phyloP scores from a whole-genome alignment of 2,888 invertebrate species.

The Drosophila anceps region DNA sequence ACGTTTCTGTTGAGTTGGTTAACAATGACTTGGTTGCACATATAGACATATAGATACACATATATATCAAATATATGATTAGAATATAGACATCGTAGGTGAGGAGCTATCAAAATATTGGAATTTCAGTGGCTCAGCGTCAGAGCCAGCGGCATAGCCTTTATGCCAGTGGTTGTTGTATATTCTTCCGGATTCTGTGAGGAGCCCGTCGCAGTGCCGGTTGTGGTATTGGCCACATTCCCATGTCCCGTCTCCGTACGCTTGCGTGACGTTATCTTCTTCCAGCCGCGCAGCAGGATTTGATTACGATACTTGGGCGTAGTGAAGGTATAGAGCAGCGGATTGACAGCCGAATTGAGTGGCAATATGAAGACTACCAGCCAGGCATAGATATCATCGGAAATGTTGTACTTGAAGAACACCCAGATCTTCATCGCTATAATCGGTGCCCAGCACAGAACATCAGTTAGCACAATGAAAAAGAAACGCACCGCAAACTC shows the following conservation, averaged over 20 bases:
- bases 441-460: constrained; percentile 90
- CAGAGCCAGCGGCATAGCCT: constrained; percentile 68
- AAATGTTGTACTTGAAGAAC: constrained; percentile 86
- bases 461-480: constrained; percentile 90
- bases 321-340: constrained; percentile 89
- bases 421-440: constrained; percentile 88
- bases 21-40: constrained; percentile 63
- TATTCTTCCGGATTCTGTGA: constrained; percentile 83
- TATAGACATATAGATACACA: constrained; percentile 41
- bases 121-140: constrained; percentile 51
- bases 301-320: constrained; percentile 88
- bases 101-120: background rate
- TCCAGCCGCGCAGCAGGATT: constrained; percentile 85
- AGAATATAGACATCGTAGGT: constrained; percentile 49
- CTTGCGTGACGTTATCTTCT: constrained; percentile 84
- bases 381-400: constrained; percentile 89
- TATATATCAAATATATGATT: constrained; percentile 31
- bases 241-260: constrained; percentile 82
- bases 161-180: constrained; percentile 43
- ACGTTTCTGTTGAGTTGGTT: constrained; percentile 61
- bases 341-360: constrained; percentile 89
- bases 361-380: constrained; percentile 89
- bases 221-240: constrained; percentile 79
- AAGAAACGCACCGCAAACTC: constrained; percentile 89
- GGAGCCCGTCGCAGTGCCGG: constrained; percentile 82